phyloP scores from a whole-genome alignment of 2,888 invertebrate species.

The Phasia obesa region DNA sequence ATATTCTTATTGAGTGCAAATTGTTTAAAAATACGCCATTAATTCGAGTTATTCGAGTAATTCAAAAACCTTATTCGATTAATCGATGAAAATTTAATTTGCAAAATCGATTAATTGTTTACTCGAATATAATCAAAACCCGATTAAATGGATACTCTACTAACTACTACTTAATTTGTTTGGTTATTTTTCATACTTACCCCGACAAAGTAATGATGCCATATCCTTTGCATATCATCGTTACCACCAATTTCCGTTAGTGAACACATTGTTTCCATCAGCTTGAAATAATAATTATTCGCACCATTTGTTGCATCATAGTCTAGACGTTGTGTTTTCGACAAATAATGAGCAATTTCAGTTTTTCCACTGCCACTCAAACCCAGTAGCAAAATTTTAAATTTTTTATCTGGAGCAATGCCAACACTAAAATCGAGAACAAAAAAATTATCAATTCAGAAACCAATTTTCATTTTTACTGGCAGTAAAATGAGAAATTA shows the following conservation, averaged over 20 bases:
- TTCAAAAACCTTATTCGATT: no score
- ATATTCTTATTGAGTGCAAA: no score
- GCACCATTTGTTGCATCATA: constrained; percentile 80
- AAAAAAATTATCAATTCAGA: constrained; percentile 23
- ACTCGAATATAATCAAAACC: no score
- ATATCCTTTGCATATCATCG: constrained; percentile 79
- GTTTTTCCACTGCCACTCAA: constrained; percentile 79
- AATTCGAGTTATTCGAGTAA: no score
- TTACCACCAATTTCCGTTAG: constrained; percentile 81
- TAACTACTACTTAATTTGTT: no score
- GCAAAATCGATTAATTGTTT: no score
- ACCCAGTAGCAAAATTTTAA: constrained; percentile 79
- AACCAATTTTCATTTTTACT: constrained; percentile 36
- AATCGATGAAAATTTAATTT: no score
- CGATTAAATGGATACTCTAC: no score
- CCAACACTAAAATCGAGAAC: constrained; percentile 64
- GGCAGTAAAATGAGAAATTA: constrained; percentile 13
- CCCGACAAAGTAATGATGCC: constrained; percentile 79
- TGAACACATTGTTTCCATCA: constrained; percentile 68
- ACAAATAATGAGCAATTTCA: constrained; percentile 77
- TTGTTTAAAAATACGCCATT: no score
- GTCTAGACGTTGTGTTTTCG: constrained; percentile 72
- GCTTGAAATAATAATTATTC: constrained; percentile 73
- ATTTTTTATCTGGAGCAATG: constrained; percentile 68
- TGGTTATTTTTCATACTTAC: constrained; percentile 63